Percentiles rank a stretch among this genome's conserved stretches.
Evolutionary conservation across 2,797 vertebrate species (phyloP).

Genomic region (Tinamus major): DNA sequence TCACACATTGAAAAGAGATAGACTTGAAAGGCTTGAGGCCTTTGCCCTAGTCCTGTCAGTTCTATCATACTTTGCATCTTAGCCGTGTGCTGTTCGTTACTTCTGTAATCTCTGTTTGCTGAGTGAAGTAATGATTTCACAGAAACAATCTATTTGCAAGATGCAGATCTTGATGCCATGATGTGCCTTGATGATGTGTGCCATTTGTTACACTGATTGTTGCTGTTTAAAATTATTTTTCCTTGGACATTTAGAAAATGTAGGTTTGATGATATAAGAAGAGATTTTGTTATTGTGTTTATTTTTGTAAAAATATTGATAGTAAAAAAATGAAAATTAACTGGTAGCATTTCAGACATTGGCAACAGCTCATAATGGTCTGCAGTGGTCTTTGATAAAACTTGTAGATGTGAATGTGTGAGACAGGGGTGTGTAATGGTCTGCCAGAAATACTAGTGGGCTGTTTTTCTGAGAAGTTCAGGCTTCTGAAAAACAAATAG

Average conservation of each 20-base stretch:
- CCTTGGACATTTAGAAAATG: not conserved
- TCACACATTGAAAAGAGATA: not conserved
- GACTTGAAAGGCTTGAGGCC: not conserved
- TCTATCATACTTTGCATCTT: not conserved
- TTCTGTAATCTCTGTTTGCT: not conserved
- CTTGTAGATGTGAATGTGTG: rapidly evolving
- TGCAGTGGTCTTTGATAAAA: not conserved
- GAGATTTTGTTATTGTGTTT: not conserved
- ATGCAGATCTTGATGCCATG: not conserved
- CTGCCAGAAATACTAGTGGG: not conserved
- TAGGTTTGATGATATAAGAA: not conserved
- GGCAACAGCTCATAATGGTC: not conserved
- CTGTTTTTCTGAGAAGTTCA: not conserved
- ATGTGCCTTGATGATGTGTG: rapidly evolving
- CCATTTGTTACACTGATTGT: not conserved
- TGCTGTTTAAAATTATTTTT: not conserved
- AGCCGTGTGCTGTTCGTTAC: not conserved
- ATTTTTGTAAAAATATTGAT: not conserved
- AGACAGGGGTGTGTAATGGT: rapidly evolving
- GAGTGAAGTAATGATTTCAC: not conserved
- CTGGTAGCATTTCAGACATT: rapidly evolving
- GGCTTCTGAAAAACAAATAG: not conserved
- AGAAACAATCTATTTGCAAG: not conserved
- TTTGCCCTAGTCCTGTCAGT: not conserved
- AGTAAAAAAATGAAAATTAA: not conserved